phyloP scores from a whole-genome alignment of 2,888 invertebrate species.

The Scaptomyza reducta region DNA sequence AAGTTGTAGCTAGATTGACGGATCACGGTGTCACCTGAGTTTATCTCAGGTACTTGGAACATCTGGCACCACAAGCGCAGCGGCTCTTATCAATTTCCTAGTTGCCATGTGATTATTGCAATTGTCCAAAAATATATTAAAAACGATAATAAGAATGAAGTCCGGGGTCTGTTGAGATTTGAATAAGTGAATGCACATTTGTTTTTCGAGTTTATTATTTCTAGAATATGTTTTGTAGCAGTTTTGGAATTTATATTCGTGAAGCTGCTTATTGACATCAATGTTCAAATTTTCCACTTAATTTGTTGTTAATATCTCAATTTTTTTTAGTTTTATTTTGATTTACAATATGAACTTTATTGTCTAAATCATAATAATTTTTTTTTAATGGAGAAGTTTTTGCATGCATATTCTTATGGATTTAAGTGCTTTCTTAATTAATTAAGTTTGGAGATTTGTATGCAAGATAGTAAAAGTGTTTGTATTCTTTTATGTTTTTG shows the following conservation, averaged over 20 bases:
- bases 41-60: conserved; percentile 50
- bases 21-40: conserved; percentile 39
- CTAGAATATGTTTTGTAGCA: conserved; percentile 62
- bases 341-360: conserved; percentile 36
- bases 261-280: conserved; percentile 66
- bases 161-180: conserved; percentile 15
- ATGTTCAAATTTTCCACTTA: conserved; percentile 60
- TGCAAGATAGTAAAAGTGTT: conserved; percentile 51
- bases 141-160: conserved; percentile 5
- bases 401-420: conserved; percentile 54
- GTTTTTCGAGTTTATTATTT: conserved; percentile 65
- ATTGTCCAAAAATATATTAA: background rate
- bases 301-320: conserved; percentile 15
- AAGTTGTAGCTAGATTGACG: conserved; percentile 10
- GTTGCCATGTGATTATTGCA: conserved; percentile 40
- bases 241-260: conserved; percentile 48
- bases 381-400: conserved; percentile 68
- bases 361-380: conserved; percentile 49
- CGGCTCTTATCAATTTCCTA: conserved; percentile 37
- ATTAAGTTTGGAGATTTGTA: conserved; percentile 48
- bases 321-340: conserved; percentile 34
- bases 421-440: conserved; percentile 24
- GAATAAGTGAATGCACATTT: conserved; percentile 36
- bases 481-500: conserved; percentile 8
- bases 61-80: conserved; percentile 18